Conservation (phyloP, 2,113 vertebrate species). For the Pandion haliaetus region DNA sequence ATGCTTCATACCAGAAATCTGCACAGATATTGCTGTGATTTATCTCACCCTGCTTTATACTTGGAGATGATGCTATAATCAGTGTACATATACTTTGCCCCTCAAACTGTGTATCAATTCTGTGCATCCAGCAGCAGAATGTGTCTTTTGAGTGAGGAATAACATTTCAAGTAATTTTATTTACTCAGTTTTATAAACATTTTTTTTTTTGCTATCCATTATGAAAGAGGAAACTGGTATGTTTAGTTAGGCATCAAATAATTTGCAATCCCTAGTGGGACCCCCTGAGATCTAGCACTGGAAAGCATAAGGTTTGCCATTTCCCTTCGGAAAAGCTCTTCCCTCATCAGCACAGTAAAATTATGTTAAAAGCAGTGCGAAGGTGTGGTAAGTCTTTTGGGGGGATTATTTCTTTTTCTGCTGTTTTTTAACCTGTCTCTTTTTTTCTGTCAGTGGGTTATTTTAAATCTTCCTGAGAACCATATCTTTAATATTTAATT, state of each 20-base stretch:
- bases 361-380: neutral
- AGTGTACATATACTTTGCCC: neutral
- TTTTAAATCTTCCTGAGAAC: slow-evolving; percentile 59
- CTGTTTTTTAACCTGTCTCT: slow-evolving; percentile 21
- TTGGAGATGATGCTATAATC: neutral
- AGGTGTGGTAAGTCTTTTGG: neutral
- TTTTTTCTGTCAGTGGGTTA: slow-evolving; percentile 34
- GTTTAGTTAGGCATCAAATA: neutral
- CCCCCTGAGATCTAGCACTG: neutral
- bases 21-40: neutral
- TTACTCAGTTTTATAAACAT: neutral
- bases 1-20: neutral
- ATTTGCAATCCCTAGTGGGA: neutral
- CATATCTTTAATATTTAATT: slow-evolving; percentile 60
- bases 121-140: neutral
- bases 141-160: neutral
- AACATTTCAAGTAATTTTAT: neutral
- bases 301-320: neutral
- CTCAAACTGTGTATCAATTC: neutral
- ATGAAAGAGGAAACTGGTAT: neutral
- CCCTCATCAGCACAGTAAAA: neutral
- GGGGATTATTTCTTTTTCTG: neutral
- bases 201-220: neutral
- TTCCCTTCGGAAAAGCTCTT: neutral
- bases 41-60: neutral